Conservation (phyloP, 1,140 invertebrate genomes). For the Steinernema feltiae region DNA sequence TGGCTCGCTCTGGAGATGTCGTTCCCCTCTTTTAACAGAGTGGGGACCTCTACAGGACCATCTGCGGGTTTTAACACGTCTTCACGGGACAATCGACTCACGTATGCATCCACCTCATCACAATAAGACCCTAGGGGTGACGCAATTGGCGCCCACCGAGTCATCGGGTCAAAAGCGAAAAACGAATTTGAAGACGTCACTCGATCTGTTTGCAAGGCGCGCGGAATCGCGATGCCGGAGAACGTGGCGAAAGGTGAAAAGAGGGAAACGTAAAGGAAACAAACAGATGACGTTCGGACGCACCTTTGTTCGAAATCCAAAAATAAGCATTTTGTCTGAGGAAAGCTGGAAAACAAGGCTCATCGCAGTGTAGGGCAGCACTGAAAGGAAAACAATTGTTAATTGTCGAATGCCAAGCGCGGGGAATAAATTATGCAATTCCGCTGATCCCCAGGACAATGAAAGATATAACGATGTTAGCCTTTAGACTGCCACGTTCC, state of each 20-base stretch:
- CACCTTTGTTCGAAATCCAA: conserved; percentile 1
- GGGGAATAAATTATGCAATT: neutral
- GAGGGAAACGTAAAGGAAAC: neutral
- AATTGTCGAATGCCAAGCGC: neutral
- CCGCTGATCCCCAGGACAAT: no score
- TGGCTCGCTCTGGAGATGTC: neutral
- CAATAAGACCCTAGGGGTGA: no score
- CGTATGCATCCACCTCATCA: no score
- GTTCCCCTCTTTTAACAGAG: neutral
- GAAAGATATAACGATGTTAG: no score
- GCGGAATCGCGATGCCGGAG: neutral
- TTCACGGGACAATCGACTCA: neutral
- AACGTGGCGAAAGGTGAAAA: no score
- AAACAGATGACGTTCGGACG: conserved; percentile 2
- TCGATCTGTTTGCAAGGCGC: neutral
- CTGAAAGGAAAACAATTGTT: neutral
- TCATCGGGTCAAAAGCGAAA: neutral
- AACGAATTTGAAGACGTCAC: neutral
- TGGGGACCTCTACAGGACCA: neutral
- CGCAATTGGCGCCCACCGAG: neutral
- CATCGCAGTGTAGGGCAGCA: no score
- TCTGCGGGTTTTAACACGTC: neutral
- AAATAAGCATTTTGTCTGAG: neutral
- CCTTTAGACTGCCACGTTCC: no score
- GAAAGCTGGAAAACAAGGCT: neutral